Evolutionary conservation across 2,888 invertebrate species (phyloP), one percentile per base, ranked within the genome.

Genomic region (Fabriciana adippe): DNA sequence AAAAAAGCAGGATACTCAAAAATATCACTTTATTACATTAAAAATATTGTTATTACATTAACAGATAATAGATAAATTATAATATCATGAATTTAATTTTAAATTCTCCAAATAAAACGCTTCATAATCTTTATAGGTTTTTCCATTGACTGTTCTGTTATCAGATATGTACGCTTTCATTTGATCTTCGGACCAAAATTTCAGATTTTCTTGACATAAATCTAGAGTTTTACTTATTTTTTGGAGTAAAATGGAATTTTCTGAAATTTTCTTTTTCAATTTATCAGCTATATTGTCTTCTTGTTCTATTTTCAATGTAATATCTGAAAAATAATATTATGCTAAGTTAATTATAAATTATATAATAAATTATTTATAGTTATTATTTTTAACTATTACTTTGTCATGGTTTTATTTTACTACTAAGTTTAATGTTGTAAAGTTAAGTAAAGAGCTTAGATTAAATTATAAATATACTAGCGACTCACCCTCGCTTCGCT

Each of bases 241-340:
- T 63, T 88, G 82, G 18, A 92, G 74, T 56, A 75, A 79, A 0
- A 77, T 61, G 0, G 89, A 73, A 66, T 84, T 87, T 11, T 85
- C 86, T 65, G 81, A 82, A 1, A 89, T 80, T 0, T 78, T 76
- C 66, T 90, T 91, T 73, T 91, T 92, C 14, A 88, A 82, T 72
- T 78, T 84, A 72, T 92, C 92, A 15, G 79, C 71, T 1, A 71
- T 74, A 4, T 74, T 74, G 0, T 80, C 79, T 73, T 89, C 89
- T 67, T 86, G 79, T 61, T 79, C 76, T 6, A 57, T 78, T 64
- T 78, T 79, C 1, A 78, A 66, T 5, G 78, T 74, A 66, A 89
- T 81, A 73, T 90, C 92, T 92, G 81, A 26, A 78, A 80, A 67
- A 21, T 16, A 16, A 18, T 35, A 15, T 16, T 5, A 48, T 16